Base-by-base conservation (phyloP, 1,140 invertebrate genomes). In the Agrypnia vestita region DNA sequence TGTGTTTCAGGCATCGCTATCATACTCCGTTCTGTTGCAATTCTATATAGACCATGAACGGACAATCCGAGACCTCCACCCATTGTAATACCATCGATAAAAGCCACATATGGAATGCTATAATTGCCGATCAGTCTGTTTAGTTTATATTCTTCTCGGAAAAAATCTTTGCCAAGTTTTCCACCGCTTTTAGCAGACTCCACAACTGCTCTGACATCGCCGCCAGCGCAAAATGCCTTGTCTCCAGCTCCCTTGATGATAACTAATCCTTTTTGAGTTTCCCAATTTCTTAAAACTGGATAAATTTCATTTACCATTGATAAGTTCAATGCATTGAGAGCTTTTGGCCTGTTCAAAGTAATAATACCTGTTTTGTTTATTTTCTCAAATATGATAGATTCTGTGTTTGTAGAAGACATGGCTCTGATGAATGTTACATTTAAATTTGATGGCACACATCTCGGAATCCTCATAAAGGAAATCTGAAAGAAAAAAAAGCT, bases 1-100 rank as follows among this genome's bases (percentile, higher is more conserved):
- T 94, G 94, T 11, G 96, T 97, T 91, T 99, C 97, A n/a, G 98
- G 99, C 98, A 99, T 99, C 13, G 99, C 97, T 89, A 99, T 97
- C n/a, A 99, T 83, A 0, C 98, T 98, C 84, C 93, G 95, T 88
- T 99, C 98, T 7, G 98, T 99, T 8, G 97, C 97, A 15, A 99
- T 93, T 82, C 98, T 92, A 86, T 97, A 99, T 84, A 93, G 92
- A 0, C 94, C 94, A 90, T 99, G 98, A 3, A 99, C 94, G 64
- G 98, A 99, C 53, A 99, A 86, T n/a, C 99, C 99, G 77, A 98
- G 94, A 51, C 99, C 99, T 69, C 98, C 99, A 73, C 98, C 99
- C 99, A 99, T 99, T 6, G 97, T 98, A 79, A 99, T 99, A 8
- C 98, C 98, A 92, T 99, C 93, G 78, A 99, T 97, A 46, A 99